Conservation (phyloP, 37 sponge, comb jelly and placozoan species). For the Lycopodina hypogea region DNA sequence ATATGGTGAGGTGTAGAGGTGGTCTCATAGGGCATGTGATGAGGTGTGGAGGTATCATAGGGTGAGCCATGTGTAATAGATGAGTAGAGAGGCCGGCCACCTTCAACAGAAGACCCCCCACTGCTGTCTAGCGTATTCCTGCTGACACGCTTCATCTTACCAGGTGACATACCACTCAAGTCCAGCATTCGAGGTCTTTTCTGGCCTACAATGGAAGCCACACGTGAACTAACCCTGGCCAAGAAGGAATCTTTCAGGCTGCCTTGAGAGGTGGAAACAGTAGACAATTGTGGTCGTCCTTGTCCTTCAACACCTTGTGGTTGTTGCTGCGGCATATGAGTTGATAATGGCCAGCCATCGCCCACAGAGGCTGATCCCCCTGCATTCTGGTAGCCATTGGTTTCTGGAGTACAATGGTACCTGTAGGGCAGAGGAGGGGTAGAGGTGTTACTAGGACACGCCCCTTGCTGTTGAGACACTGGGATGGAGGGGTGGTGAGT, state of each 20-base stretch:
- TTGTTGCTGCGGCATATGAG: background rate
- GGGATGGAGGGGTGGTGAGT: background rate
- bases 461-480: too few species aligned
- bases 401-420: too few species aligned
- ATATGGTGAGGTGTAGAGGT: too few species aligned
- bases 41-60: background rate
- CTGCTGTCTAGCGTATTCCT: background rate
- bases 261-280: background rate
- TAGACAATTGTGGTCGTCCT: background rate
- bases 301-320: background rate
- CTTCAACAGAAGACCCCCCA: background rate
- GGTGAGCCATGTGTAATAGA: background rate
- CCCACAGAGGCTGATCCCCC: too few species aligned
- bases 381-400: too few species aligned
- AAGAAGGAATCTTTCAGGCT: conserved; percentile 9
- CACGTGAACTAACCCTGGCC: conserved; percentile 17
- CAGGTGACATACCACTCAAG: background rate
- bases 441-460: too few species aligned
- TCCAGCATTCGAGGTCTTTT: conserved; percentile 16
- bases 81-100: background rate
- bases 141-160: background rate
- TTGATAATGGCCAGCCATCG: too few species aligned
- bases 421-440: too few species aligned
- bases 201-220: conserved; percentile 10
- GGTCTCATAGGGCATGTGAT: too few species aligned